A percentile compares a stretch with the other conserved stretches of the same genome.
phyloP scores from a whole-genome alignment of 2,113 vertebrate genomes.

The Pontoporia blainvillei region DNA sequence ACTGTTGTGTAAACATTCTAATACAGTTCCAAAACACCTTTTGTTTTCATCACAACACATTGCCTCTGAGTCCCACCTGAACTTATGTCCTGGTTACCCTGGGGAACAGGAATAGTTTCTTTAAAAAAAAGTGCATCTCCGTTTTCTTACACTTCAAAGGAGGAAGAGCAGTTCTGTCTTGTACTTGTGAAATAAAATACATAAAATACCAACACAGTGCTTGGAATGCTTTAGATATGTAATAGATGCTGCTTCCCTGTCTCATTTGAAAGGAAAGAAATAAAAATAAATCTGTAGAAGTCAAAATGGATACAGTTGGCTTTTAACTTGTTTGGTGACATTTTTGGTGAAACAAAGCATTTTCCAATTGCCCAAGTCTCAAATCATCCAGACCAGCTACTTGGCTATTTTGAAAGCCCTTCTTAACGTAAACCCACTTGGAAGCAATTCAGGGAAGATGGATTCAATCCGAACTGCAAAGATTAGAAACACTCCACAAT shows the following conservation, averaged over 20 bases:
- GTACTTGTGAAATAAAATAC: neutral
- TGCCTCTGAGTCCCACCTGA: neutral
- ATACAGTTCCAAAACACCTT: neutral
- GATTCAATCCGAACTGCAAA: slow-evolving; percentile 11
- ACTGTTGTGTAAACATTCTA: neutral
- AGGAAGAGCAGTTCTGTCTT: neutral
- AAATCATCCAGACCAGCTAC: neutral
- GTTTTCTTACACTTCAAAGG: neutral
- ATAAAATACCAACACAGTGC: neutral
- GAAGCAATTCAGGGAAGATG: slow-evolving; percentile 50
- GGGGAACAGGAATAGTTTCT: neutral
- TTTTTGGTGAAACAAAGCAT: neutral
- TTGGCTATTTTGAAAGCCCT: slow-evolving; percentile 25
- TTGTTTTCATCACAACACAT: neutral
- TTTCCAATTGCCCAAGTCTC: slow-evolving; percentile 4
- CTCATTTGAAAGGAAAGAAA: neutral
- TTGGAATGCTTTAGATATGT: neutral
- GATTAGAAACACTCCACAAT: slow-evolving; percentile 18
- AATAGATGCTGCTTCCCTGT: neutral
- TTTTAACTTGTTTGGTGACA: neutral
- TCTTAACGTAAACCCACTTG: slow-evolving; percentile 13
- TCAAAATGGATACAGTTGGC: neutral
- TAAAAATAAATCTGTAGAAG: neutral
- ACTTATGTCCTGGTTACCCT: neutral
- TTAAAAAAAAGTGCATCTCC: neutral